Evolutionary conservation across 1,140 invertebrate genomes (phyloP), one percentile per base, ranked within the genome.

Genomic region (Himalopsyche phryganea): DNA sequence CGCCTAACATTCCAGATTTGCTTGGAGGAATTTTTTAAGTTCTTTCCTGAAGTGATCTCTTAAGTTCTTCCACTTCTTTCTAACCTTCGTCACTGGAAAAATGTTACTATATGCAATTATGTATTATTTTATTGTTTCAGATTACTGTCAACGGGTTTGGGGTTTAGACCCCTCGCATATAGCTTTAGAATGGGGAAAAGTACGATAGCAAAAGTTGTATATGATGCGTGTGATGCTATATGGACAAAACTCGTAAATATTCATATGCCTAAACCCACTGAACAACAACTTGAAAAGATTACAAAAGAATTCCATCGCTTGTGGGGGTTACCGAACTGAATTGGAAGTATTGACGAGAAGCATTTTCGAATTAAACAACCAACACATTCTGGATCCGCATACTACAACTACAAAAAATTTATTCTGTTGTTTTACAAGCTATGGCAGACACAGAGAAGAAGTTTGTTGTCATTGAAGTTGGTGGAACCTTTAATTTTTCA

Each of bases 321-420:
- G 28, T 74, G 70, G 66, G 60, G 73, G 50, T 73, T 70, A 63
- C 66, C 69, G 19, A 64, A 72, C 58, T 70, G 66, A 47, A 38
- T 71, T 44, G 71, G 68, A 13, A 69, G 70, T 13, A 65, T 75
- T 19, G 71, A 76, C 67, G 72, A 72, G 20, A 78, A 74, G 54
- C 72, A 77, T 53, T 50, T 74, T 44, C 50, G 64, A 20, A 71
- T 63, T 48, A 60, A 41, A 63, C 71, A 45, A 32, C 73, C 71
- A 47, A 40, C 50, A 32, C 67, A 69, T 58, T 64, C 45, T 55
- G 71, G 70, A 33, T 67, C 66, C 38, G 58, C 61, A 32, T 76
- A 66, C 63, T 74, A 68, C 58, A 75, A 77, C 67, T 79, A 78
- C 59, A 78, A 78, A 67, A 65, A 67, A 32, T 66, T 55, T 48